phyloP scores from a whole-genome alignment of 2,888 invertebrate genomes.

The Lasioglossum oenotherae region DNA sequence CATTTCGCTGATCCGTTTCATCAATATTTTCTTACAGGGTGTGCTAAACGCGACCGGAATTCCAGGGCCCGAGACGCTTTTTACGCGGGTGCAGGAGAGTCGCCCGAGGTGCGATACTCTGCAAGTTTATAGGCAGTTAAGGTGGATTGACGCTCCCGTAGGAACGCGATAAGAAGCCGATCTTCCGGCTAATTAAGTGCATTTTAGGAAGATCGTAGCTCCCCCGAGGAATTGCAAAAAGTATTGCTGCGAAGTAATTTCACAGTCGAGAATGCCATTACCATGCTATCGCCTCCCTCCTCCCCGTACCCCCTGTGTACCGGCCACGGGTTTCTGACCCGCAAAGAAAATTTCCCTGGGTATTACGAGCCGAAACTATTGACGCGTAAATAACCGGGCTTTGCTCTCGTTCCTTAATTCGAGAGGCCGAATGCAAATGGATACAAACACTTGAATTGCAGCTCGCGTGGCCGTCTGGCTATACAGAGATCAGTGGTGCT shows the following conservation, averaged over 20 bases:
- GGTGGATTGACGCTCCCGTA: slow-evolving; percentile 32
- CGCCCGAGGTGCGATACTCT: slow-evolving; percentile 45
- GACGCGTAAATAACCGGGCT: slow-evolving; percentile 39
- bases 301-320: not conserved
- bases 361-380: slow-evolving; percentile 31
- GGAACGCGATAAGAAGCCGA: slow-evolving; percentile 60
- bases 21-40: not conserved
- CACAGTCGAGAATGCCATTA: slow-evolving; percentile 39
- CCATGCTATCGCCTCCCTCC: not conserved
- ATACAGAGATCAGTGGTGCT: not conserved
- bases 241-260: slow-evolving; percentile 37
- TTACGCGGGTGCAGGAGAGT: slow-evolving; percentile 28
- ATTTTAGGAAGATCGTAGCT: slow-evolving; percentile 36
- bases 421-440: slow-evolving; percentile 37
- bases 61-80: slow-evolving; percentile 27
- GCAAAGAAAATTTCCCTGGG: slow-evolving; percentile 18
- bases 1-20: not conserved
- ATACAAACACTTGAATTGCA: slow-evolving; percentile 7
- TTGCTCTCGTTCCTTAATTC: slow-evolving; percentile 30
- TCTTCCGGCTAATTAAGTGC: slow-evolving; percentile 63
- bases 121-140: slow-evolving; percentile 61
- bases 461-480: not conserved
- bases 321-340: not conserved
- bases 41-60: not conserved
- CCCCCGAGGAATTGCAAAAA: slow-evolving; percentile 50